Percentiles rank a stretch among this genome's conserved stretches.
Evolutionary conservation across 1,140 invertebrate species (phyloP).

Genomic region (Ylistrum balloti): DNA sequence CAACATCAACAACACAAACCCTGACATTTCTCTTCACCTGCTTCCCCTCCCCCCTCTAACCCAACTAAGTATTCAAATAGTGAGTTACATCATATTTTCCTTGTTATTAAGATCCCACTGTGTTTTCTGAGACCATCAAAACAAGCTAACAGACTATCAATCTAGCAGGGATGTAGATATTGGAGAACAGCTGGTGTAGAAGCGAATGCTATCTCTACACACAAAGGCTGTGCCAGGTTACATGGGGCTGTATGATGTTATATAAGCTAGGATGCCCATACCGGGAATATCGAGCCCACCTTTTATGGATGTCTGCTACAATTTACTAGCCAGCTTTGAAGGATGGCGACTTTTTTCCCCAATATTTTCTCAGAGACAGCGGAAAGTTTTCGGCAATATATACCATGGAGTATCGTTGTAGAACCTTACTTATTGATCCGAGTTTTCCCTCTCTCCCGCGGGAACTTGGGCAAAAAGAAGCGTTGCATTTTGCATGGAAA

Average conservation of each 20-base stretch:
- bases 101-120: too few species aligned
- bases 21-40: not conserved
- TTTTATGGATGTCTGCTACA: slow-evolving; percentile 26
- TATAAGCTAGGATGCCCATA: not conserved
- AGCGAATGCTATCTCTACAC: not conserved
- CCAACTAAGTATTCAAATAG: not conserved
- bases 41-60: not conserved
- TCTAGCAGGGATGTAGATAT: not conserved
- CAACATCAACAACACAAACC: not conserved
- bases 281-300: slow-evolving; percentile 15
- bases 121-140: not conserved
- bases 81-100: too few species aligned
- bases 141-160: not conserved
- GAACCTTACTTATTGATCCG: slow-evolving; percentile 15
- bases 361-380: slow-evolving; percentile 39
- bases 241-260: not conserved
- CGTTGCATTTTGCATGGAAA: slow-evolving; percentile 38
- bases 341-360: slow-evolving; percentile 36
- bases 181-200: not conserved
- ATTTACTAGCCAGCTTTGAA: slow-evolving; percentile 25
- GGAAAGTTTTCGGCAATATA: not conserved
- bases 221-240: not conserved
- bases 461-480: slow-evolving; percentile 32
- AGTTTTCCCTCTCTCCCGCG: slow-evolving; percentile 27
- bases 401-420: slow-evolving; percentile 14